phyloP scores from a whole-genome alignment of 2,888 invertebrate genomes.

The Ptychoptera contaminata region DNA sequence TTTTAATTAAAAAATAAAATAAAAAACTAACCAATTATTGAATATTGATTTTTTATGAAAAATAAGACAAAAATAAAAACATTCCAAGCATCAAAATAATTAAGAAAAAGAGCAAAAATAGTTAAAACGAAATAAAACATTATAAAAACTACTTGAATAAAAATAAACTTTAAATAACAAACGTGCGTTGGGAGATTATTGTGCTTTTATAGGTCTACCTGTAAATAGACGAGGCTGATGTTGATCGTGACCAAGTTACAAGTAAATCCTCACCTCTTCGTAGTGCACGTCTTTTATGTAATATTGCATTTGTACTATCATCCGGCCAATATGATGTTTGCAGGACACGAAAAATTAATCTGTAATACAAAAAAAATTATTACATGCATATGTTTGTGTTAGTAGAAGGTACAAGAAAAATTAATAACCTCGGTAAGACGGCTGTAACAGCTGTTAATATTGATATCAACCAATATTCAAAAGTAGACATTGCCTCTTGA shows the following conservation, averaged over 20 bases:
- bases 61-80: too few species aligned
- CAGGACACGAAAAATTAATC: constrained; percentile 50
- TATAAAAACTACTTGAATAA: not conserved
- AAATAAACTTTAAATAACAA: not conserved
- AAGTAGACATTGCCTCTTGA: constrained; percentile 54
- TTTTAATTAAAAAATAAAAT: too few species aligned
- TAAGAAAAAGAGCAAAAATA: not conserved
- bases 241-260: constrained; percentile 44
- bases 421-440: constrained; percentile 62
- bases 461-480: constrained; percentile 69
- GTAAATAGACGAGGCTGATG: constrained; percentile 42
- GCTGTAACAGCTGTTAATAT: constrained; percentile 61
- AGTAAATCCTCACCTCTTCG: constrained; percentile 45
- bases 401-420: not conserved
- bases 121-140: constrained; percentile 3
- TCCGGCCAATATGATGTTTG: constrained; percentile 57
- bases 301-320: constrained; percentile 53
- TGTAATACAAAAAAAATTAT: constrained; percentile 23
- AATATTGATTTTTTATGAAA: too few species aligned
- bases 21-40: too few species aligned
- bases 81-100: too few species aligned
- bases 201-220: constrained; percentile 30
- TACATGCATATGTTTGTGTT: not conserved
- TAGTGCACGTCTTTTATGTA: constrained; percentile 39
- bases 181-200: constrained; percentile 1